Percentiles rank a stretch among this genome's conserved stretches.
Evolutionary conservation across 2,113 vertebrate genomes (phyloP).

Genomic region (Martes martes): DNA sequence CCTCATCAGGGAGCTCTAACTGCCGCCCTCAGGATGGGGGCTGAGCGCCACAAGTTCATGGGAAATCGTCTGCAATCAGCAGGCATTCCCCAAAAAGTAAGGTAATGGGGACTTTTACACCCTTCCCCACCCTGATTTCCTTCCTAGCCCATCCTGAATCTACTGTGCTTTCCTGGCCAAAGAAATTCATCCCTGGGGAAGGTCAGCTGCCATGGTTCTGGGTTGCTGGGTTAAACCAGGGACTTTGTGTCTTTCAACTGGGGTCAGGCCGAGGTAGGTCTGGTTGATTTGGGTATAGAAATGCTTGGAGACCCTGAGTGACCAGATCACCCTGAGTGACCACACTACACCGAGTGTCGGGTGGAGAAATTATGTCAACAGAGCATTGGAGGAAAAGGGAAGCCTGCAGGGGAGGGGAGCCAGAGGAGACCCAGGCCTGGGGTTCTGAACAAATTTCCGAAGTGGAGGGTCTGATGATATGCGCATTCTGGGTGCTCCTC

Average conservation of each 20-base stretch:
- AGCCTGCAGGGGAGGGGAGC: fast-evolving
- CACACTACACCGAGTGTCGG: too few relatives aligned
- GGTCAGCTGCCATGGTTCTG: neutral
- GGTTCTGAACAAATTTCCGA: neutral
- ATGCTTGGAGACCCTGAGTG: neutral
- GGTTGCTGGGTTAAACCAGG: neutral
- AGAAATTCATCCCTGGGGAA: neutral
- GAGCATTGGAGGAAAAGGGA: neutral
- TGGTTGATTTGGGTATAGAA: neutral
- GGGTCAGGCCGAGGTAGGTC: fast-evolving
- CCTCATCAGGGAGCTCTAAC: fast-evolving
- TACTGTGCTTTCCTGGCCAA: neutral
- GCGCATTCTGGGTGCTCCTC: fast-evolving
- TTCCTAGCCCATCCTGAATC: neutral
- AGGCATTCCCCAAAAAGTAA: neutral
- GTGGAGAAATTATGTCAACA: too few relatives aligned
- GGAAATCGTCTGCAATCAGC: fast-evolving
- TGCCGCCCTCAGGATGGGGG: fast-evolving
- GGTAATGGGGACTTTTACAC: neutral
- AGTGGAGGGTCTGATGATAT: too few relatives aligned
- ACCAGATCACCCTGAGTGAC: neutral
- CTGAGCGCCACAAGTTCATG: neutral
- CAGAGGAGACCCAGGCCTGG: too few relatives aligned
- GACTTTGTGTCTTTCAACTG: neutral
- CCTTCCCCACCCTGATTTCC: neutral